These are phyloP conservation scores for Panulirus ornatus DNA, from an alignment of 1,140 invertebrate genomes.

Conservation along the genomic window DNA sequence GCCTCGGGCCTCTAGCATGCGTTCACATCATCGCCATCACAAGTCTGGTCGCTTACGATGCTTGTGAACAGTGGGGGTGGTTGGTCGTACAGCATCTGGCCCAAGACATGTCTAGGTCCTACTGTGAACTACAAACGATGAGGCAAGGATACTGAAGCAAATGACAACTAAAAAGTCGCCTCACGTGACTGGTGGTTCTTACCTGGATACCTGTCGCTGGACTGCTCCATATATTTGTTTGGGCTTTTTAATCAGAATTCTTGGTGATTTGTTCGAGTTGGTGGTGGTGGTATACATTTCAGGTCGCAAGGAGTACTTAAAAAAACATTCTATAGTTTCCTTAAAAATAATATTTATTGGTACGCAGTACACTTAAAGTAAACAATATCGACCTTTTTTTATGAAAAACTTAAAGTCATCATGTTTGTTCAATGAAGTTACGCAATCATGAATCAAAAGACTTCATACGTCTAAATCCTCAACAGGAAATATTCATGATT, in stretches of 20 bases:
- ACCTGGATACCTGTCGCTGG: slow-evolving; percentile 70
- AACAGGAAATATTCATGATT: slow-evolving; percentile 43
- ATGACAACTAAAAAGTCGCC: slow-evolving; percentile 70
- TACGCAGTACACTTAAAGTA: slow-evolving; percentile 71
- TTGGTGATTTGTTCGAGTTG: slow-evolving; percentile 55
- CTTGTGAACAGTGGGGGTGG: slow-evolving; percentile 68
- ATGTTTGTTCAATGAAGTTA: slow-evolving; percentile 61
- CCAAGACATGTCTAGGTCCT: slow-evolving; percentile 69
- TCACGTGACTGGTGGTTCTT: slow-evolving; percentile 66
- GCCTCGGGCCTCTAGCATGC: slow-evolving; percentile 61
- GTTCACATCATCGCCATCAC: slow-evolving; percentile 60
- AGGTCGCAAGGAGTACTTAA: slow-evolving; percentile 57
- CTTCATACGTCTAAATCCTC: slow-evolving; percentile 57
- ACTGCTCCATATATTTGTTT: slow-evolving; percentile 52
- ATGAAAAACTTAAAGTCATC: slow-evolving; percentile 43
- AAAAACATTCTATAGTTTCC: slow-evolving; percentile 53
- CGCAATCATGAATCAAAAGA: slow-evolving; percentile 47
- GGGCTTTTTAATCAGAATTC: slow-evolving; percentile 66
- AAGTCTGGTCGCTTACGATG: slow-evolving; percentile 71
- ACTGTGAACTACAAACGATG: slow-evolving; percentile 68
- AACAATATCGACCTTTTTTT: slow-evolving; percentile 61
- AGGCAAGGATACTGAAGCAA: slow-evolving; percentile 72
- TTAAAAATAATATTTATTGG: slow-evolving; percentile 73
- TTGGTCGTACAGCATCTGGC: slow-evolving; percentile 63
- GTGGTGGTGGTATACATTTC: slow-evolving; percentile 22